Percentiles rank a stretch among this genome's conserved stretches.
phyloP scores from a whole-genome alignment of 35 echinoderm and acorn worm genomes.

The Anneissia japonica region DNA sequence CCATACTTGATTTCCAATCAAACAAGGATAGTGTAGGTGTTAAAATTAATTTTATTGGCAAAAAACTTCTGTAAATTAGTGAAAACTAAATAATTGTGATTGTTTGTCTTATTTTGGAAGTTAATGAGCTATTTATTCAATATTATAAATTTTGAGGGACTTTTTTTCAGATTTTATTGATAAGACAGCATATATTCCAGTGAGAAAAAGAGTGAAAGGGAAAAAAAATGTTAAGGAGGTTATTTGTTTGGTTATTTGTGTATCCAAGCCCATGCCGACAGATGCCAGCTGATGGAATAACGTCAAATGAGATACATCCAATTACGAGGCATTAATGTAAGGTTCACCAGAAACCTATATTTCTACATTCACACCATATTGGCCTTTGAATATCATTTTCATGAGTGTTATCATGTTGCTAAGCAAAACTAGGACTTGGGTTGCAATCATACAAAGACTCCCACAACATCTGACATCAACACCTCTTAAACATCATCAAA shows the following conservation, averaged over 20 bases:
- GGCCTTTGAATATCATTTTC: neutral
- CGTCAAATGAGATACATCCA: neutral
- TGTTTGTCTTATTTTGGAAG: no score
- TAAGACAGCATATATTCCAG: no score
- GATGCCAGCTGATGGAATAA: neutral
- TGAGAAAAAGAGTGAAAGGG: neutral
- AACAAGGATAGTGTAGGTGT: neutral
- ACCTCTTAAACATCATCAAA: neutral
- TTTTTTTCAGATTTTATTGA: no score
- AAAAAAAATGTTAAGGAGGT: neutral
- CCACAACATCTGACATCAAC: neutral
- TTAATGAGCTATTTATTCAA: no score
- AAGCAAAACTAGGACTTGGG: neutral
- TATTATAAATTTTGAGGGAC: no score
- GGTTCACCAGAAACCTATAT: neutral
- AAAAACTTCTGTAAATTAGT: no score
- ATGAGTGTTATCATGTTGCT: neutral
- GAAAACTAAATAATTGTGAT: no score
- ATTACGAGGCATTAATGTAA: neutral
- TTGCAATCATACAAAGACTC: neutral
- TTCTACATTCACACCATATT: neutral
- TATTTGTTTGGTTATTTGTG: neutral
- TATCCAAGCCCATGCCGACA: neutral
- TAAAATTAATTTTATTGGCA: no score
- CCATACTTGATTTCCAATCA: neutral